These are phyloP conservation scores for Actinia tenebrosa DNA, from an alignment of 64 coral and sea anemone species.

Conservation along the genomic window DNA sequence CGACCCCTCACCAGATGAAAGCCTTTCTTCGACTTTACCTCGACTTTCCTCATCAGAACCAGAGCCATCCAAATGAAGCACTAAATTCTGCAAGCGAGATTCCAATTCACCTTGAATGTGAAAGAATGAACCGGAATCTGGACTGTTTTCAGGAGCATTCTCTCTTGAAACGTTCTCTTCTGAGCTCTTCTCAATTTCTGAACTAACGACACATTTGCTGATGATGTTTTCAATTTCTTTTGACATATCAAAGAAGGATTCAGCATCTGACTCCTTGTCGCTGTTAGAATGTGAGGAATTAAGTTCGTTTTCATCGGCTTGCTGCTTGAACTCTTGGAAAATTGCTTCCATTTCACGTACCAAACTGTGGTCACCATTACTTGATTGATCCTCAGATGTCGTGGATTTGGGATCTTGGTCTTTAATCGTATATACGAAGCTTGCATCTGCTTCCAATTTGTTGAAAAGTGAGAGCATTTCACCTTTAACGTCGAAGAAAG, in stretches of 20 bases:
- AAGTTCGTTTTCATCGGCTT: neutral
- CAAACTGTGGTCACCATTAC: neutral
- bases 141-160: neutral
- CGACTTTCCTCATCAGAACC: neutral
- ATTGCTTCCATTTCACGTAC: neutral
- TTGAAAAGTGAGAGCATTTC: neutral
- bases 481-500: neutral
- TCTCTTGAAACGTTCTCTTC: neutral
- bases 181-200: neutral
- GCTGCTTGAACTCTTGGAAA: neutral
- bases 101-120: neutral
- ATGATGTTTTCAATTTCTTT: neutral
- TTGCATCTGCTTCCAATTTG: neutral
- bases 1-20: neutral
- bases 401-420: neutral
- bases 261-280: neutral
- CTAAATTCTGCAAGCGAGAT: neutral
- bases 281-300: neutral
- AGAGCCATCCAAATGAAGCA: neutral
- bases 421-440: neutral
- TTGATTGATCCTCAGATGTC: neutral
- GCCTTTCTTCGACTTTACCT: neutral
- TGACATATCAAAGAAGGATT: neutral
- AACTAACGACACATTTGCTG: neutral
- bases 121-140: neutral